Base-by-base conservation (phyloP, 2,113 vertebrate species). In the Cheirogaleus medius region DNA sequence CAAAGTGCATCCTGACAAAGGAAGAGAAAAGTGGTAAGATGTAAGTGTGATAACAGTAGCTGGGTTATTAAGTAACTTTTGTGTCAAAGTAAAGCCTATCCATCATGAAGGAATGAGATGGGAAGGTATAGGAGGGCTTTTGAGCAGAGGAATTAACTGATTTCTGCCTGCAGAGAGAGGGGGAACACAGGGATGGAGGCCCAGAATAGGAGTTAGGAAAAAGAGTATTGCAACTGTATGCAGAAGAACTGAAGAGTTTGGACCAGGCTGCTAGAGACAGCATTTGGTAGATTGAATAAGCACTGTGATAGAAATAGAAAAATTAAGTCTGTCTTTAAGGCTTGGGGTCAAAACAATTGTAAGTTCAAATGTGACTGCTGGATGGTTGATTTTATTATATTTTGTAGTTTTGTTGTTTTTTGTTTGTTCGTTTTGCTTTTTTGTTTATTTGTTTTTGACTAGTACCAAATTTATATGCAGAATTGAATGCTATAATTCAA, bases 261-360 rank as follows among this genome's bases (percentile, higher is more conserved):
- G 27, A 81, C 2, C 14, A 34, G 9, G 44, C 7, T 4, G 0
- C 14, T 1, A 1, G 0, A 32, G 1, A 66, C 10, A 27, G 13
- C n/a, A 11, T 18, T 68, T 14, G 18, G 13, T 81, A 18, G 17
- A 14, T 39, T 86, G 13, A 8, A 56, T 89, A 13, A 64, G n/a
- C 1, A 32, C 29, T 52, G 4, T 37, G 32, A 42, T 23, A 58
- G 39, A 88, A 85, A 64, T 3, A 69, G 8, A 44, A 20, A 17
- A 63, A 39, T 15, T 21, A 64, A 32, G 4, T 71, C 27, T 80
- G 49, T 69, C 13, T 88, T 93, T 44, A 88, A 13, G 5, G 12
- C 83, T 52, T 44, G 58, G 34, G n/a, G 58, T 10, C 2, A 14
- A 1, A 69, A 21, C 12, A 54, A 60, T 42, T 27, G 8, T 12